Conservation (phyloP, 2,888 invertebrate species). For the Plagodis dolabraria region DNA sequence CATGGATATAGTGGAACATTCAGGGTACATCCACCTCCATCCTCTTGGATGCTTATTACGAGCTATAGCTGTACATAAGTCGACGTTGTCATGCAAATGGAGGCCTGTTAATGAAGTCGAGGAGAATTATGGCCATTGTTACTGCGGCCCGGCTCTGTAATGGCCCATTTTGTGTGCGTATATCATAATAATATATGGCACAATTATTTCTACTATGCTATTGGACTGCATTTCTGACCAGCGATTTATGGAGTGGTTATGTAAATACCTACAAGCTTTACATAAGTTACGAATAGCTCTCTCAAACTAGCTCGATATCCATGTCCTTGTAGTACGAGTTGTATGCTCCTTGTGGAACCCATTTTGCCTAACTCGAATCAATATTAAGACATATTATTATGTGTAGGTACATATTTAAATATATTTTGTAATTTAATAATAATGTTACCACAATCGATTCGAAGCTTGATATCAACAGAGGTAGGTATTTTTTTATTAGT, state of each 20-base stretch:
- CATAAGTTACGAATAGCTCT: conserved; percentile 22
- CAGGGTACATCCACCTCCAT: conserved; percentile 58
- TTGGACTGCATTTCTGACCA: conserved; percentile 67
- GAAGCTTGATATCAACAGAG: too few relatives aligned
- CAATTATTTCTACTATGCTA: conserved; percentile 69
- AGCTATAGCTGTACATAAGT: conserved; percentile 66
- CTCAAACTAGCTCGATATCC: conserved; percentile 9
- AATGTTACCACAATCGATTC: too few relatives aligned
- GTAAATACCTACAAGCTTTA: conserved; percentile 39
- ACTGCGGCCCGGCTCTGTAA: conserved; percentile 75
- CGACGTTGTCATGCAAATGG: conserved; percentile 82
- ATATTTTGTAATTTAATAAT: too few relatives aligned
- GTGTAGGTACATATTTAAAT: too few relatives aligned
- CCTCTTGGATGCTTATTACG: conserved; percentile 65
- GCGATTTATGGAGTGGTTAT: conserved; percentile 51
- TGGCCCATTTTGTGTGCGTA: conserved; percentile 79
- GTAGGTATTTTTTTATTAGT: too few relatives aligned
- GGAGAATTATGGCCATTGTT: conserved; percentile 83
- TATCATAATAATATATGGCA: conserved; percentile 80
- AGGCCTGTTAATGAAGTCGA: conserved; percentile 83
- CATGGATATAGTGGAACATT: conserved; percentile 45
- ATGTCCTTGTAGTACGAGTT: conserved; percentile 17
- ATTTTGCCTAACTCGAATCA: neutral
- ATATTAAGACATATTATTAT: conserved; percentile 7
- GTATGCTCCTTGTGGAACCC: conserved; percentile 15